Evolutionary conservation across 2,797 vertebrate species (phyloP), one percentile per base, ranked within the genome.

Genomic region (Momotus momota): DNA sequence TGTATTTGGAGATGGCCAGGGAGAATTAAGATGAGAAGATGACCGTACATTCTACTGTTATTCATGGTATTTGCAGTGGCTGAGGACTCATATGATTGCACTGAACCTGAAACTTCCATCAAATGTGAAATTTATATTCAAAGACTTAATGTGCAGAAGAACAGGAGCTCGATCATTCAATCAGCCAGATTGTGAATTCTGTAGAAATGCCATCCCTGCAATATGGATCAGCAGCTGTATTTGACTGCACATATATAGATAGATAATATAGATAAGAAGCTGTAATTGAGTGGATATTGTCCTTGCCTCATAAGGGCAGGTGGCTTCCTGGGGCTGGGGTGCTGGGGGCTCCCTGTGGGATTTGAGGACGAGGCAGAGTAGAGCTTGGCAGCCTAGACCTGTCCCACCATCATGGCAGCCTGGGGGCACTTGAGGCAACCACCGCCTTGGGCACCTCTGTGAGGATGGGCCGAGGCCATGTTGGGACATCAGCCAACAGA

Each of bases 391-490:
- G 16, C 49, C 35, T 9, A 8, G 17, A 31, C 31, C 26, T 26
- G 31, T 60, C 61, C 46, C 20, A 55, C 51, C 27, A 84, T 33
- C 14, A 15, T 33, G n/a, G 23, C 73, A 78, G 55, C 22, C 0
- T 0, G 14, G 43, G 40, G 25, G 17, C 29, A 67, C 12, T 35
- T 17, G 41, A 14, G 29, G 19, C 35, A 87, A 31, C 31, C 22
- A 31, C 75, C 49, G 51, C 26, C 40, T 8, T 3, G 4, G 40
- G 23, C 49, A 62, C 11, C 29, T 48, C 69, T 35, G 14, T 35
- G 57, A 31, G 35, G 35, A 57, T 25, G 43, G 57, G 19, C 21
- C 0, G 1, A 82, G 55, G 41, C 35, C 4, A 2, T 1, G 4
- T 48, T 62, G 33, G 62, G 9, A 52, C 1, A 1, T 69, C 64